These are phyloP conservation scores for Tragelaphus strepsiceros DNA, from an alignment of 2,113 vertebrate genomes.

Conservation along the genomic window DNA sequence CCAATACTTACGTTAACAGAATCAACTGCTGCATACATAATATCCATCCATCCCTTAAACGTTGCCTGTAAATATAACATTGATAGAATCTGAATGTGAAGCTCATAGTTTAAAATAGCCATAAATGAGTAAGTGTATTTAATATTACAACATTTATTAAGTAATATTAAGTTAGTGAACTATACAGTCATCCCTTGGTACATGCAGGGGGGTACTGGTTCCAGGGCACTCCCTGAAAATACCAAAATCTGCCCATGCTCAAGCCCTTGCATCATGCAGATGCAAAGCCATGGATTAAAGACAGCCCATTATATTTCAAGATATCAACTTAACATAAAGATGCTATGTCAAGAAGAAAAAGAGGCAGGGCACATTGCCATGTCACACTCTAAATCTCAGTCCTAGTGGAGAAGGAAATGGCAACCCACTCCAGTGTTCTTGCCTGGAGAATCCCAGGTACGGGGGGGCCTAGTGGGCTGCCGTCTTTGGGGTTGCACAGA, in stretches of 20 bases:
- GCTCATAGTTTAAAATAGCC: neutral
- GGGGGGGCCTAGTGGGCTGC: no score
- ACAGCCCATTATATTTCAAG: neutral
- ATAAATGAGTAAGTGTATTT: neutral
- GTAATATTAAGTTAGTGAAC: neutral
- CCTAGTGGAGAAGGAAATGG: no score
- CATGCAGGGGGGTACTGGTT: neutral
- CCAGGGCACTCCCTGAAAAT: neutral
- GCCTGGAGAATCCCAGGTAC: no score
- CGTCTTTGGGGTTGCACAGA: no score
- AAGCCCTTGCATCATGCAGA: neutral
- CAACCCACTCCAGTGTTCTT: no score
- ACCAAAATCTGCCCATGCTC: neutral
- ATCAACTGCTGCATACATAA: constrained; percentile 88
- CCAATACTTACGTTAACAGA: constrained; percentile 80
- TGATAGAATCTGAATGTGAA: constrained; percentile 54
- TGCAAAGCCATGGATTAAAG: neutral
- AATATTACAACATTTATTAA: neutral
- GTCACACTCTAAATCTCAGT: neutral
- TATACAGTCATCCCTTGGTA: neutral
- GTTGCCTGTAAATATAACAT: constrained; percentile 81
- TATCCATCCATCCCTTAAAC: constrained; percentile 86
- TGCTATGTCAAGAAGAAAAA: neutral
- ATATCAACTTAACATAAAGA: neutral
- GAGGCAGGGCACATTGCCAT: neutral